Base-by-base conservation (phyloP, 2,888 invertebrate species). In the Napeogenes inachia region DNA sequence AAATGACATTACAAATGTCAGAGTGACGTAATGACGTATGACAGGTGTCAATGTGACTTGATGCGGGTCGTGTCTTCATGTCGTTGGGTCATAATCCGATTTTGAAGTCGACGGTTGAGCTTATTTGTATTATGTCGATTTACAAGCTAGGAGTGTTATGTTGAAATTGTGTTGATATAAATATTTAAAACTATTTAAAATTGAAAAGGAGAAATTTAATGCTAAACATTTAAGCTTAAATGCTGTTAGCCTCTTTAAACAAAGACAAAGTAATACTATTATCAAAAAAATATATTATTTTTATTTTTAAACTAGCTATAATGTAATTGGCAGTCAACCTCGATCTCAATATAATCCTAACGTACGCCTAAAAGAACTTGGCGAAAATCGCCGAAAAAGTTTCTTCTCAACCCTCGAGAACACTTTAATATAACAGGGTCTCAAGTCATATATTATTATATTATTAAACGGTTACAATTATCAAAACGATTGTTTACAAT, bases 1-100 rank as follows among this genome's bases (percentile, higher is more conserved):
- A 60, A 57, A 60, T 57, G 57, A 56, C 50, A 35, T 61, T 54
- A 45, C 57, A 57, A 30, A 54, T 54, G 60, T 63, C 60, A 47
- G 6, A 8, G 54, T 60, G 60, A 55, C 60, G 38, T 57, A 60
- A 60, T 30, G 60, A 46, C 57, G 55, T 45, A 54, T 60, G 63
- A 63, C 54, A 59, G 60, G 53, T 21, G 55, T 60, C 63, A 63
- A 57, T 60, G 38, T 60, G 63, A 63, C 57, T 55, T 54, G 57
- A 60, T 30, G 50, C 10, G 50, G 50, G 50, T 50, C 47, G 21
- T 21, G 1, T 35, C 35, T 35, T 6, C 21, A 21, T 47, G 47
- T 50, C 50, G 60, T 63, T 60, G 55, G 13, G 63, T 63, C 63
- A 63, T 60, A 60, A 63, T 60, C 60, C 47, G 42, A 30, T 57